Evolutionary conservation across 1,140 invertebrate genomes (phyloP).

Genomic region (Ridgeia piscesae): DNA sequence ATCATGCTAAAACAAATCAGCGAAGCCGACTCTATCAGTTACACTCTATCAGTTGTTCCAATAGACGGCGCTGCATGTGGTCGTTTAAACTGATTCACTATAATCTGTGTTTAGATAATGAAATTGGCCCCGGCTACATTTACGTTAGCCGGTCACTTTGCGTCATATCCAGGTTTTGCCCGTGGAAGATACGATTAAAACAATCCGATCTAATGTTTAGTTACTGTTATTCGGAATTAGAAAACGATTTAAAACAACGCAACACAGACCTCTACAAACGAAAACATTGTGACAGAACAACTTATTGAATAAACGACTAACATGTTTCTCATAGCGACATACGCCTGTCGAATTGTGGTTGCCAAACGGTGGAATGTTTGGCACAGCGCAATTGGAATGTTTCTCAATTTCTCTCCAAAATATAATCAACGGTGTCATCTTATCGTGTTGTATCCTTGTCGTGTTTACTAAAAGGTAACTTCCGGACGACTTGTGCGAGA

Average conservation of each 20-base stretch:
- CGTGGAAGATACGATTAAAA: not conserved
- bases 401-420: not conserved
- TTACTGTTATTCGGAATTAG: not conserved
- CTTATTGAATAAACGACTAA: not conserved
- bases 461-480: not conserved
- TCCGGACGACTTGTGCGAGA: not conserved
- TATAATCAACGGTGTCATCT: not conserved
- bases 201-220: not conserved
- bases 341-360: not conserved
- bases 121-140: not conserved
- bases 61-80: not conserved
- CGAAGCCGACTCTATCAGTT: not conserved
- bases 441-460: not conserved
- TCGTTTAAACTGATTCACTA: not conserved
- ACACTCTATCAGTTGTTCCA: not conserved
- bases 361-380: not conserved
- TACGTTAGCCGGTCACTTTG: not conserved
- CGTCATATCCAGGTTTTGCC: not conserved
- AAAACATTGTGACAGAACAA: not conserved
- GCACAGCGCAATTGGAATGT: not conserved
- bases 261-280: not conserved
- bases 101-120: not conserved
- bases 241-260: not conserved
- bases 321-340: not conserved
- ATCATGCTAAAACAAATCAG: not conserved